Conservation (phyloP, 2,888 invertebrate species). For the Tachystola acroxantha region DNA sequence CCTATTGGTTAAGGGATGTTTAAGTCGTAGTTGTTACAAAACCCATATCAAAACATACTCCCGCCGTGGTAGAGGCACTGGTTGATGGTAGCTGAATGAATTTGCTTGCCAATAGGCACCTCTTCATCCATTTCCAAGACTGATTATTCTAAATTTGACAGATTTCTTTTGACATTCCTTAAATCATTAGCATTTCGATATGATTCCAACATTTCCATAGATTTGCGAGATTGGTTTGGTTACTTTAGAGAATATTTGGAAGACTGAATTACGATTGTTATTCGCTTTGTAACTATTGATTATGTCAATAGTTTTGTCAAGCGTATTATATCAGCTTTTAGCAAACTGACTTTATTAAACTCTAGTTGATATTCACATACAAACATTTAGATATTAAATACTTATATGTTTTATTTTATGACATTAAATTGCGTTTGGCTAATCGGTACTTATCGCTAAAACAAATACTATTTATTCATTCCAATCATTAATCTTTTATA, state of each 20-base stretch:
- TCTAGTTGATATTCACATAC: constrained; percentile 1
- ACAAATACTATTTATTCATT: no score
- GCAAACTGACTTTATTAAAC: neutral
- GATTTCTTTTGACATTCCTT: constrained; percentile 59
- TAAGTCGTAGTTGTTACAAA: no score
- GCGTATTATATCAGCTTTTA: constrained; percentile 20
- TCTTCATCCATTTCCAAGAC: constrained; percentile 67
- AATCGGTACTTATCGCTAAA: no score
- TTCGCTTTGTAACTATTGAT: constrained; percentile 65
- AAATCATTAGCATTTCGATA: constrained; percentile 13
- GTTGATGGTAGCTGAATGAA: constrained; percentile 24
- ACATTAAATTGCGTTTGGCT: no score
- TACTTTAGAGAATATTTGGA: constrained; percentile 34
- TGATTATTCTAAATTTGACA: constrained; percentile 72
- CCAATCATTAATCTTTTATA: no score
- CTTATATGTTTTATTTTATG: neutral
- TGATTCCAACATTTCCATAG: constrained; percentile 27
- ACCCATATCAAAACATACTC: no score
- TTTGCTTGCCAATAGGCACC: constrained; percentile 43
- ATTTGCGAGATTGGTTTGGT: constrained; percentile 42
- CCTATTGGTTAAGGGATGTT: no score
- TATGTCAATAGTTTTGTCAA: constrained; percentile 58
- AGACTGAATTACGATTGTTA: constrained; percentile 47
- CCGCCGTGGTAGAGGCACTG: no score
- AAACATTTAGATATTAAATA: neutral